Evolutionary conservation across 1,140 invertebrate genomes (phyloP).

Genomic region (Drosophila suzukii): DNA sequence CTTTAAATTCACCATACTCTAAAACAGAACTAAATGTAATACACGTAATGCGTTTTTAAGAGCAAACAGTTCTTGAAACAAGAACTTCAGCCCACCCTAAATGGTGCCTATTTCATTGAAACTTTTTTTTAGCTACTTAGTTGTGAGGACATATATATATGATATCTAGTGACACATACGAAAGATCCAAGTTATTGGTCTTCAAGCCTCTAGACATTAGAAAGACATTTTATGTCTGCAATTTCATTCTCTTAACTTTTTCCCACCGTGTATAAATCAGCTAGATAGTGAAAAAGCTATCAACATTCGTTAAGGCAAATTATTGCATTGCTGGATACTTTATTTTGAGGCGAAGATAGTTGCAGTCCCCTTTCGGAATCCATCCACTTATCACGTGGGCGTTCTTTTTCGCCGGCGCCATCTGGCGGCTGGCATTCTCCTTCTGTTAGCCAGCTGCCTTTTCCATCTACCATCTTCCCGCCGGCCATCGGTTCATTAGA

Average conservation of each 20-base stretch:
- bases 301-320: slow-evolving; percentile 52
- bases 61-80: too few species aligned
- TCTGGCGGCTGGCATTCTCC: neutral
- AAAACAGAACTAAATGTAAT: too few species aligned
- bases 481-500: slow-evolving; percentile 63
- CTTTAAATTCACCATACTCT: too few species aligned
- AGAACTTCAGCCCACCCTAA: too few species aligned
- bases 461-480: slow-evolving; percentile 28
- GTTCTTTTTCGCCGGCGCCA: slow-evolving; percentile 28
- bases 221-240: neutral
- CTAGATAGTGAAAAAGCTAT: slow-evolving; percentile 23
- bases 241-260: neutral
- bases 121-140: too few species aligned
- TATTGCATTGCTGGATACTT: slow-evolving; percentile 37
- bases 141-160: too few species aligned
- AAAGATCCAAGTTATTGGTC: too few species aligned
- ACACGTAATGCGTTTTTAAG: too few species aligned
- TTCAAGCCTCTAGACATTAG: neutral
- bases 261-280: slow-evolving; percentile 11
- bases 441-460: slow-evolving; percentile 2
- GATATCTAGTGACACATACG: too few species aligned
- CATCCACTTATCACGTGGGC: slow-evolving; percentile 40
- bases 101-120: too few species aligned
- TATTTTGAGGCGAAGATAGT: slow-evolving; percentile 1
- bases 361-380: slow-evolving; percentile 31